Evolutionary conservation across 2,888 invertebrate species (phyloP), one percentile per base, ranked within the genome.

Genomic region (Phrixothrix hirtus): DNA sequence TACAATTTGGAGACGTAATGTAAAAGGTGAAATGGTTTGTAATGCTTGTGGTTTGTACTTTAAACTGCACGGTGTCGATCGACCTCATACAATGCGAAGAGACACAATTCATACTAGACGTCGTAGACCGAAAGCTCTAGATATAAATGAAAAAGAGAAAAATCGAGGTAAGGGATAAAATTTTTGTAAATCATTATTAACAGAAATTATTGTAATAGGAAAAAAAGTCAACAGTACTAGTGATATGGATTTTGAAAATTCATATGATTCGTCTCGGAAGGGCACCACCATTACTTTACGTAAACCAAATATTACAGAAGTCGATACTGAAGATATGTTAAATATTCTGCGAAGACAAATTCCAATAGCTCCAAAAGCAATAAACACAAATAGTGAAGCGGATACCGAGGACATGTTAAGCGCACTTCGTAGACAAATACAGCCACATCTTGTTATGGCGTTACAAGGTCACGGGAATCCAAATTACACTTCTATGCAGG

Each of bases 41-140:
- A 98, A 98, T 78, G 98, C 98, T 29, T 98, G 98, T 75, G 98
- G 97, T 0, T 83, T 98, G 26, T 98, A 98, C 80, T 97, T 87
- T 79, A 98, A 98, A 78, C 81, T 98, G 63, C 98, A 98, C 77
- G 92, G 92, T 59, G 88, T 95, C 43, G 92, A 93, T 76, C 83
- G 96, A 53, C 96, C 96, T 14, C 85, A 92, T 64, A 92, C 95
- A 50, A 97, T 97, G 95, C 84, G 95, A 65, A 89, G 96, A 67
- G 96, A 96, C 75, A 95, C 95, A 31, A 95, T 97, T 66, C 96
- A 96, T 77, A 95, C 95, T 49, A 81, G 95, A 57, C 89, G 95
- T 75, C 83, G 95, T 64, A 85, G 95, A 63, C 92, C 92, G 1
- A 83, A 92, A 60, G 87, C 86, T 67, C 87, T 83, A 67, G 80